Evolutionary conservation across 2,888 invertebrate genomes (phyloP).

Genomic region (Papilio gigon): DNA sequence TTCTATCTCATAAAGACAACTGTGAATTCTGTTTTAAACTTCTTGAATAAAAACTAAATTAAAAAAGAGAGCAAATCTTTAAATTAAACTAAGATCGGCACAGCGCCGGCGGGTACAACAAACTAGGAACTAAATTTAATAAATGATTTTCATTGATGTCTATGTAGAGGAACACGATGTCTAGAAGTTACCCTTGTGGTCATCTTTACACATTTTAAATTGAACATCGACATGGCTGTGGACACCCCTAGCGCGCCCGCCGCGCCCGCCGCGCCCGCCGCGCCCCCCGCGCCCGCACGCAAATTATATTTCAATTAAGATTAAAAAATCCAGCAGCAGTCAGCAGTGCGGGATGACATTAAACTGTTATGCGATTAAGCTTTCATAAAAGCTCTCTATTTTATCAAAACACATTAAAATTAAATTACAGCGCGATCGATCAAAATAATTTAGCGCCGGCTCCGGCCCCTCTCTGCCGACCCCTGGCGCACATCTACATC

Average conservation of each 20-base stretch:
- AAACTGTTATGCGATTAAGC: slow-evolving; percentile 56
- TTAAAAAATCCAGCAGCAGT: slow-evolving; percentile 40
- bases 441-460: slow-evolving; percentile 76
- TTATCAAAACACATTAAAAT: slow-evolving; percentile 80
- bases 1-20: too few species aligned
- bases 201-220: not conserved
- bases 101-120: too few species aligned
- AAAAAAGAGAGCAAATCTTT: not conserved
- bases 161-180: too few species aligned
- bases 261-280: slow-evolving; percentile 43
- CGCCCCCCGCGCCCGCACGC: slow-evolving; percentile 46
- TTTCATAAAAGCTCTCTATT: slow-evolving; percentile 62
- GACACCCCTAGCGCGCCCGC: slow-evolving; percentile 43
- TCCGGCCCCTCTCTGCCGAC: slow-evolving; percentile 45
- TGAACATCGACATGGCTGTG: slow-evolving; percentile 43
- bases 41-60: not conserved
- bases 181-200: not conserved
- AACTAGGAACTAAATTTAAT: too few species aligned
- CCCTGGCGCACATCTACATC: slow-evolving; percentile 65
- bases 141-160: too few species aligned
- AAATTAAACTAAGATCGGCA: too few species aligned
- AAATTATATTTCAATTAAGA: slow-evolving; percentile 50
- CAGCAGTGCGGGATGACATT: too few species aligned
- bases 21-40: not conserved
- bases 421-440: slow-evolving; percentile 77